phyloP scores from a whole-genome alignment of 2,888 invertebrate genomes.

The Liodrosophila aerea region DNA sequence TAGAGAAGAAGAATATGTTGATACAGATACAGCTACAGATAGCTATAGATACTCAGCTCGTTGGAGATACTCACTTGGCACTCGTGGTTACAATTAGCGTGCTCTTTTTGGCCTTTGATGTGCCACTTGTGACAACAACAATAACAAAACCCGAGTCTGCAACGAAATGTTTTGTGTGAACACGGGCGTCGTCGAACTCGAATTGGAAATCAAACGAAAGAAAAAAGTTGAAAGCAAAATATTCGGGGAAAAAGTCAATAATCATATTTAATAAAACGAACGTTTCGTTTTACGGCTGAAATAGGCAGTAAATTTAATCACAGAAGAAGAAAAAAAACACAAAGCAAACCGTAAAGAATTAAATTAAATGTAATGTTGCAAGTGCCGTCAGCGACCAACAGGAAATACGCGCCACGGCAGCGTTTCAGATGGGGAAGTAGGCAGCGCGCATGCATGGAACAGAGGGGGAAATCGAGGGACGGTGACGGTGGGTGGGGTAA shows the following conservation, averaged over 20 bases:
- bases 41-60: neutral
- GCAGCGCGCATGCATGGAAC: neutral
- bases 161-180: constrained; percentile 34
- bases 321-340: too few relatives aligned
- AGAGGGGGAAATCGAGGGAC: neutral
- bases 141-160: constrained; percentile 28
- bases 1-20: constrained; percentile 22
- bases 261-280: constrained; percentile 57
- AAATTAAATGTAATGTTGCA: constrained; percentile 61
- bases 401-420: constrained; percentile 44
- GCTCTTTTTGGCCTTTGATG: constrained; percentile 59
- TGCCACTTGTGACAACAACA: constrained; percentile 52
- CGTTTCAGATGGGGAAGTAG: constrained; percentile 3
- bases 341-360: constrained; percentile 48
- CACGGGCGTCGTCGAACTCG: constrained; percentile 15
- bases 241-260: constrained; percentile 51
- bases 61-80: constrained; percentile 21
- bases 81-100: constrained; percentile 54
- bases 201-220: constrained; percentile 55
- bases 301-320: constrained; percentile 48
- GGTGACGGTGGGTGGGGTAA: neutral
- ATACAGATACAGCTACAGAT: constrained; percentile 13
- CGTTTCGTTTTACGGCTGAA: constrained; percentile 14
- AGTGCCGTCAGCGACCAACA: constrained; percentile 47
- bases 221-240: constrained; percentile 48